Evolutionary conservation across 2,113 vertebrate species (phyloP), one percentile per base, ranked within the genome.

Genomic region (Bagarius yarrelli): DNA sequence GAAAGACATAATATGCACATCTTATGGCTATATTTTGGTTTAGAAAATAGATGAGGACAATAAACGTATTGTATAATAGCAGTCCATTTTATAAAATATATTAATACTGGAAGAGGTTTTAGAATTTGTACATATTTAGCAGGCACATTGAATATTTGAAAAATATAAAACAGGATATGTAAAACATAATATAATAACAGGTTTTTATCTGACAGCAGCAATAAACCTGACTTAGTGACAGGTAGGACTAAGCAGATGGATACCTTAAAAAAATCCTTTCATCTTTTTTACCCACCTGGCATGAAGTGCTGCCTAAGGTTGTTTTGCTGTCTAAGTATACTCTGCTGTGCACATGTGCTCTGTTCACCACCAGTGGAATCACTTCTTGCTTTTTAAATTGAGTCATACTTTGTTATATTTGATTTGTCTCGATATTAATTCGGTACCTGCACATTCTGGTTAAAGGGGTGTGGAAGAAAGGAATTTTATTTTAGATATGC

Each of bases 181-280:
- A 19, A 36, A 55, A 11, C 16, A 61, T 19, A 75, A 59, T 9
- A 52, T 34, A 36, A 70, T n/a, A 40, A 47, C 61, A 75, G 40
- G 55, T 80, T 74, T 63, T 30, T 27, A 64, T 25, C 21, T 32
- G 44, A 53, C 50, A 50, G 27, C 47, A 63, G 66, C 67, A 76
- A 52, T 63, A 55, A 47, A 63, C 32, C n/a, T 32, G 44, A 1
- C 25, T 53, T 52, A 36, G 70, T 47, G 64, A 71, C 64, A 74
- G 50, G 47, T 30, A 63, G 52, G 71, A 64, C 69, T 63, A 63
- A 69, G 59, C 61, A 32, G 64, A 72, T 34, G 32, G 60, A 66
- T 52, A 76, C 61, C 57, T 64, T 83, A 11, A 81, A 74, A 80
- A 69, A 25, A n/a, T 18, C 55, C 72, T 83, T 83, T 76, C 30